Percentiles rank a stretch among this genome's conserved stretches.
Evolutionary conservation across 2,797 vertebrate species (phyloP).

Genomic region (Pelobates cultripes): DNA sequence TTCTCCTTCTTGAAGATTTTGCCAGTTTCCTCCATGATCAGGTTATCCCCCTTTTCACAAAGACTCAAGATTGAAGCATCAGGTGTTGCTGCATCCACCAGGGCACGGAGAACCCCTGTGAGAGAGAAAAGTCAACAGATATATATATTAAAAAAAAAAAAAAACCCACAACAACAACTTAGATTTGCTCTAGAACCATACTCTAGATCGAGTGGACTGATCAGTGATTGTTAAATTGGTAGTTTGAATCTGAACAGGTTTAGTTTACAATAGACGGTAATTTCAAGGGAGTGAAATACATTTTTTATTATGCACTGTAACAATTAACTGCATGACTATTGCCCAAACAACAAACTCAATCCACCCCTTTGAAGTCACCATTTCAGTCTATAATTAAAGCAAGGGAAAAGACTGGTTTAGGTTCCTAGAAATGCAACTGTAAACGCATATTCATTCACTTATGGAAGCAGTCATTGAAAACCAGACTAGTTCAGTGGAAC

Average conservation of each 20-base stretch:
- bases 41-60: constrained; percentile 90
- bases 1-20: constrained; percentile 99
- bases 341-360: neutral
- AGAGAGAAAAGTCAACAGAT: constrained; percentile 23
- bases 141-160: neutral
- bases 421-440: too few relatives aligned
- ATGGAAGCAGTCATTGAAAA: too few relatives aligned
- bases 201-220: neutral
- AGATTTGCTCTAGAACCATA: neutral
- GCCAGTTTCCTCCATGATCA: constrained; percentile 90
- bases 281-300: neutral
- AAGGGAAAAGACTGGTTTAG: too few relatives aligned
- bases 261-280: neutral
- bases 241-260: neutral
- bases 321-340: neutral
- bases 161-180: neutral
- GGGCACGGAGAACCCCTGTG: constrained; percentile 83
- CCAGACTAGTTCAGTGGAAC: too few relatives aligned
- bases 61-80: constrained; percentile 87
- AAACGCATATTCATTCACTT: too few relatives aligned
- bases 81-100: constrained; percentile 79
- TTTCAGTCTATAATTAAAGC: neutral
- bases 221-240: neutral
- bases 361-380: neutral
- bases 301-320: neutral